These are phyloP conservation scores for Apostichopus californicus DNA, from an alignment of 35 echinoderm and acorn worm genomes.

Conservation along the genomic window DNA sequence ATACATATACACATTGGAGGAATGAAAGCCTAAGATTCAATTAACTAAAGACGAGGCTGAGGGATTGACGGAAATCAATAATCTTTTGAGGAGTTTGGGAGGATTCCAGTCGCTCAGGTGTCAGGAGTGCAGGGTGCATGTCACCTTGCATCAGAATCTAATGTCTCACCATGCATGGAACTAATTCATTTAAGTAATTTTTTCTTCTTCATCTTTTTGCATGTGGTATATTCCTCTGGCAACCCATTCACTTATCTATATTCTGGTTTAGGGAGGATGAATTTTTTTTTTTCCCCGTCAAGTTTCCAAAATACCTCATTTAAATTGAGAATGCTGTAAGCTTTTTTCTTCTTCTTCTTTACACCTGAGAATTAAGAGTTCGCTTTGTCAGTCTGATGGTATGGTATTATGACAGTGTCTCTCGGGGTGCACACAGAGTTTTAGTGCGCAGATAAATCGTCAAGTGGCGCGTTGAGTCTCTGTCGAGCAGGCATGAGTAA, in stretches of 20 bases:
- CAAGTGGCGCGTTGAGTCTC: too few relatives aligned
- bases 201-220: too few relatives aligned
- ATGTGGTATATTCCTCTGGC: too few relatives aligned
- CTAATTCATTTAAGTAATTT: constrained; percentile 10
- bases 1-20: neutral
- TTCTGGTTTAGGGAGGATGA: neutral
- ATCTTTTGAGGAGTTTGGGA: constrained; percentile 19
- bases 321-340: neutral
- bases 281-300: neutral
- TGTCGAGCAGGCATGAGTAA: too few relatives aligned
- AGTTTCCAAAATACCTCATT: constrained; percentile 3
- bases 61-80: constrained; percentile 48
- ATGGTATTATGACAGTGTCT: neutral
- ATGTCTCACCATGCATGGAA: constrained; percentile 20
- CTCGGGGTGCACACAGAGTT: neutral
- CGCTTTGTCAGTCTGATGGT: neutral
- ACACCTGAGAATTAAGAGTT: neutral
- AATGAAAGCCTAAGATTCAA: constrained; percentile 46
- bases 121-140: constrained; percentile 12
- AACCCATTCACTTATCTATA: neutral
- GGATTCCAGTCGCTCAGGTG: constrained; percentile 29
- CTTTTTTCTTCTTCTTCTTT: constrained; percentile 1
- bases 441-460: neutral
- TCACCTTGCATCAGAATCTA: constrained; percentile 21
- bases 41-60: constrained; percentile 35